Base-by-base conservation (phyloP, 2,113 vertebrate species). In the Cyprinodon variegatus region DNA sequence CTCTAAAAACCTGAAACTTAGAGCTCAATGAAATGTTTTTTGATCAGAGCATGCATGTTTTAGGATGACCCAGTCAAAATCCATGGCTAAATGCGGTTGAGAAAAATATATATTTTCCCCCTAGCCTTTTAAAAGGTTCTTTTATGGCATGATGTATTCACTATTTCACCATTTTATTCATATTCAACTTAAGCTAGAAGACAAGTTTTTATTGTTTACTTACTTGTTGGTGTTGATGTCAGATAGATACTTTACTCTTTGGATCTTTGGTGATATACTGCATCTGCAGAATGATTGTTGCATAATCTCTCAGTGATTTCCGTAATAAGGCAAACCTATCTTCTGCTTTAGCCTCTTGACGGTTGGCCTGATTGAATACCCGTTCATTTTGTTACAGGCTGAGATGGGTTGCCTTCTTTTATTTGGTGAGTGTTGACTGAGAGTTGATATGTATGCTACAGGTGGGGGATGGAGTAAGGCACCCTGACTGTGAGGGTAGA, bases 351-450 rank as follows among this genome's bases (percentile, higher is more conserved):
- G 74, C 80, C 79, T 38, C 70, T 83, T 83, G 84, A 86, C 65
- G 66, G 87, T 76, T 68, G 81, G 65, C 81, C 77, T 90, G 89
- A 91, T 90, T 86, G 88, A 84, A 14, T 82, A 59, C 38, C 10
- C 40, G 65, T 70, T 75, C 14, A 61, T 75, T 77, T 78, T 13
- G 8, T 46, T 6, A 76, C 69, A 68, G 79, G 73, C 79, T 77
- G 84, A 89, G 70, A 80, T 82, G 82, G 81, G 79, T 90, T 92
- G 91, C 85, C 88, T 48, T 70, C 86, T 90, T 86, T 90, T 80
- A 92, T 93, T 94, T 94, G 85, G 77, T 70, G 20, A 73, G 75
- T 45, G 39, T 50, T 85, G 87, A 86, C 90, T 88, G 86, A 88
- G 89, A 88, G 89, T 93, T 77, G 72, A 93, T 92, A 79, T 46